These are phyloP conservation scores for Istiophorus platypterus DNA, from an alignment of 2,113 vertebrate species.

Conservation along the genomic window DNA sequence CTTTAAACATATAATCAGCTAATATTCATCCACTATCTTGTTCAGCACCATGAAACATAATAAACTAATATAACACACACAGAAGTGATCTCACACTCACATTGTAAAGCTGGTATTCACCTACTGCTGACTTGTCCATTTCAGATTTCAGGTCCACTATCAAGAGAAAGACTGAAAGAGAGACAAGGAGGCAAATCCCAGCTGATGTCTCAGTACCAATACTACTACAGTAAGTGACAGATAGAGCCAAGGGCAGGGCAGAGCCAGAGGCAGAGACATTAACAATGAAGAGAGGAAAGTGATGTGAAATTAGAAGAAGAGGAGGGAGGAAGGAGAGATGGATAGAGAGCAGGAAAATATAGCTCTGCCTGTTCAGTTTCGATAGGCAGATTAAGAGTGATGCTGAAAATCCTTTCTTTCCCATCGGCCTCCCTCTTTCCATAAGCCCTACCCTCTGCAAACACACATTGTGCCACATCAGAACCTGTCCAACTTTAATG, in stretches of 20 bases:
- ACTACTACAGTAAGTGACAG: background rate
- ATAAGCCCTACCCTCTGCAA: constrained; percentile 17
- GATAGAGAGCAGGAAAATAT: background rate
- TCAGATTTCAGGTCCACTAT: constrained; percentile 59
- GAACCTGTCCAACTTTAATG: background rate
- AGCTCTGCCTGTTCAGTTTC: constrained; percentile 35
- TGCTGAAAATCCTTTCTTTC: constrained; percentile 33
- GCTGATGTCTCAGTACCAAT: background rate
- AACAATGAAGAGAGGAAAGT: background rate
- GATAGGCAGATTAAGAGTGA: constrained; percentile 55
- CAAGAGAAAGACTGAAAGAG: constrained; percentile 13
- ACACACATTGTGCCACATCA: constrained; percentile 24
- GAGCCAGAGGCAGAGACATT: background rate
- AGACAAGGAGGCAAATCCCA: background rate
- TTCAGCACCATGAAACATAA: background rate
- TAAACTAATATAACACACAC: background rate
- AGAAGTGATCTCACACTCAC: constrained; percentile 40
- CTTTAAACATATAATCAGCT: background rate
- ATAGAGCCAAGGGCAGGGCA: background rate
- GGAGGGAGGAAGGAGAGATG: background rate
- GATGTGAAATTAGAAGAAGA: background rate
- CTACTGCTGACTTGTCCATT: constrained; percentile 55
- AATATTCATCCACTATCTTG: background rate
- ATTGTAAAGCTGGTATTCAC: constrained; percentile 15
- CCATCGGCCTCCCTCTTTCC: constrained; percentile 5